These are phyloP conservation scores for Pseudococcus jackbeardsleyi DNA, from an alignment of 2,888 invertebrate species.

Conservation along the genomic window DNA sequence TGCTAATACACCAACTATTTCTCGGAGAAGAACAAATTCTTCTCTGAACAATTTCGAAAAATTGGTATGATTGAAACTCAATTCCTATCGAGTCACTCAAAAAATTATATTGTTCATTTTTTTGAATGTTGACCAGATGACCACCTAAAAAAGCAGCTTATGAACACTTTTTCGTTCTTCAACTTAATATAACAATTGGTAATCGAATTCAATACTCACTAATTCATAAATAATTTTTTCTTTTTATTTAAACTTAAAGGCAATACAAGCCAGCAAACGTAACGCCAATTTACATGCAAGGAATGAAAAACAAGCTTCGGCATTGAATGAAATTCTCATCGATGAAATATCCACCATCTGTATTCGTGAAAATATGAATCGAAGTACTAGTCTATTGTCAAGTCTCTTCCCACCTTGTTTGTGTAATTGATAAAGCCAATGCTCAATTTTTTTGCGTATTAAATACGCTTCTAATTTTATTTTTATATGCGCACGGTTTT, in stretches of 20 bases:
- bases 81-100: too few species aligned
- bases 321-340: slow-evolving; percentile 10
- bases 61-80: too few species aligned
- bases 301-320: slow-evolving; percentile 62
- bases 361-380: not conserved
- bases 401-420: slow-evolving; percentile 30
- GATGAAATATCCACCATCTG: not conserved
- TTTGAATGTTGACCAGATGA: too few species aligned
- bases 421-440: slow-evolving; percentile 10
- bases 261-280: slow-evolving; percentile 66
- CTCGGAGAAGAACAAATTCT: too few species aligned
- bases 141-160: too few species aligned
- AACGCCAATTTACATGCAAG: slow-evolving; percentile 63
- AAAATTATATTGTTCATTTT: too few species aligned
- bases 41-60: too few species aligned
- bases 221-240: not conserved
- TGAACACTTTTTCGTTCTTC: too few species aligned
- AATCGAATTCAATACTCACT: not conserved
- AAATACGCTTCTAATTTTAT: not conserved
- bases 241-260: slow-evolving; percentile 58
- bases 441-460: slow-evolving; percentile 50
- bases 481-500: slow-evolving; percentile 10
- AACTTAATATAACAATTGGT: not conserved
- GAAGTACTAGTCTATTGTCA: slow-evolving; percentile 20
- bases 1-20: too few species aligned